Evolutionary conservation across 2,888 invertebrate species (phyloP), one percentile per base, ranked within the genome.

Genomic region (Rutpela maculata): DNA sequence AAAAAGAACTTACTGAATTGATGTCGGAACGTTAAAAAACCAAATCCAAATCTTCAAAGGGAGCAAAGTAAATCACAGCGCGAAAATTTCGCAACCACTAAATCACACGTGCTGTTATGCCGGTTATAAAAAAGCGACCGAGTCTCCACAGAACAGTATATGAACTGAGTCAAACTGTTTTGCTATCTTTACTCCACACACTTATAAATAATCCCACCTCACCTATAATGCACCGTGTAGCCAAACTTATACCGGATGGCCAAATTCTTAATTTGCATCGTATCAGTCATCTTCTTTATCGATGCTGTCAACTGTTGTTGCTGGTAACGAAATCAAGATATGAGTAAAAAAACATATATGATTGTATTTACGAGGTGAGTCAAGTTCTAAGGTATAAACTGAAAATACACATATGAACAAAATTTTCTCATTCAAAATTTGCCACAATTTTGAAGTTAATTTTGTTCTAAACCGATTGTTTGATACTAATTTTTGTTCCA

Each of bases 141-240:
- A 73, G 57, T 63, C 78, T 74, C 62, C 59, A 67, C 77, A 26
- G 73, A 75, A 77, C 78, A 70, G 73, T 78, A 77, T 74, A 77
- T 79, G 63, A 81, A 83, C 80, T 79, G 78, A 80, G 80, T 78
- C 80, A 80, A 77, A 71, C 76, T 63, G 78, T 79, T 80, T 80
- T 77, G 78, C 80, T 79, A 70, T 78, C 77, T 78, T 60, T 57
- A 69, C 75, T 76, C 76, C 22, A 60, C 78, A 78, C 76, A 74
- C 78, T 77, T 81, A 81, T 80, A 82, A 81, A 83, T 83, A 81
- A 78, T 81, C 78, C 83, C 80, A 82, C 83, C 83, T 80, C 77
- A 78, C 80, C 78, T 69, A 78, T 74, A 71, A 76, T 65, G 63
- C 63, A 69, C 63, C 70, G 72, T 72, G 68, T 59, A 65, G 38